Base-by-base conservation (phyloP, 1,140 invertebrate species). In the Brachionus calyciflorus region DNA sequence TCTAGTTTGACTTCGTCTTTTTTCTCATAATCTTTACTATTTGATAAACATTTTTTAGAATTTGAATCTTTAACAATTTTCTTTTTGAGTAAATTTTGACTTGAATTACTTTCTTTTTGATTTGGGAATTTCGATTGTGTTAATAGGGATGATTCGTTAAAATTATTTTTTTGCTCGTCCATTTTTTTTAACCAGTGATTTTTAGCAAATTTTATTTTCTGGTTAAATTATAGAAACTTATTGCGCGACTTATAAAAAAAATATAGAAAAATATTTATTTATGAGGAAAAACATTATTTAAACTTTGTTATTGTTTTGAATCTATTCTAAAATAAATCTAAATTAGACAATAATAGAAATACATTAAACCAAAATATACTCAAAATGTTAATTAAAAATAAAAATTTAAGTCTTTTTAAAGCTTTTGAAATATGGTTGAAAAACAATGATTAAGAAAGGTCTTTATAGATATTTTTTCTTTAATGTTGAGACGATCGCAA, bases 51-150 rank as follows among this genome's bases (percentile, higher is more conserved):
- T n/a, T 60, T 60, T 65, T 65, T 46, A 5, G 44, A 46, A 46
- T 46, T 65, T 14, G 60, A 65, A 21, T 19, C 26, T 17, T 60
- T 28, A 21, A 12, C 37, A 19, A 14, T 65, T 41, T 65, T 65
- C 10, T 65, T 65, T 65, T 65, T 65, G 10, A 65, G 17, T 17
- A 44, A 21, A 44, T 41, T 65, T 44, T 65, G 60, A 41, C 60
- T 65, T 12, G 60, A 44, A 1, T 21, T 37, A 19, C 9, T 65
- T 12, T 65, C 60, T 24, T 65, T 65, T 6, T 24, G 21, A 26
- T 41, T 65, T 5, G 41, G 37, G 37, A 14, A 9, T 9, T 65
- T 65, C 17, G 21, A 24, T 41, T 65, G 33, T 5, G 60, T 41
- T 24, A 65, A 65, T 14, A 44, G 19, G 12, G 60, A 41, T 0